Base-by-base conservation (phyloP, 2,113 vertebrate species). In the Corythaixoides concolor region DNA sequence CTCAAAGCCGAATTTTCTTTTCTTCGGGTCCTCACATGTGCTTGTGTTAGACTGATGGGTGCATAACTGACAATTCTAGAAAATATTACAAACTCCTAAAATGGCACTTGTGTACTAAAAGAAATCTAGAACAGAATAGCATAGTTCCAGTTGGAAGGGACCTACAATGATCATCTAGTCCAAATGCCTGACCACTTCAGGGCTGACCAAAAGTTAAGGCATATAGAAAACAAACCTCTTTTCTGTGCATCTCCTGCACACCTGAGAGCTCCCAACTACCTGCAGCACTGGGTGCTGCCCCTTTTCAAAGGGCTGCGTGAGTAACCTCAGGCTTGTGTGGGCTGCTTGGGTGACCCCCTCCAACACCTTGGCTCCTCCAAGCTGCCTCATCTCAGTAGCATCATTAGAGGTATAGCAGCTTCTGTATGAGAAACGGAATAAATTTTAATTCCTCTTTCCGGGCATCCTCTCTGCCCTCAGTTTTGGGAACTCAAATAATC, bases 241-340 rank as follows among this genome's bases (percentile, higher is more conserved):
- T 12, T 66, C 39, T n/a, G 64, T n/a, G n/a, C n/a, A 15, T 33
- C 1, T 0, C 50, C 60, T 35, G 69, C 58, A 59, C 32, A 15
- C 9, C 45, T 3, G 23, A 73, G 68, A 60, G 55, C 39, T 74
- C 45, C 58, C 52, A 7, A 7, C 30, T 16, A 2, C 2, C 39
- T 5, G 7, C 23, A 22, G 12, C n/a, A 18, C 10, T 3, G 0
- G 28, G 21, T 22, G 15, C 68, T 23, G 27, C 13, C 41, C 80
- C 55, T 52, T 30, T 35, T 9, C 32, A 23, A 12, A 16, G 62
- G 24, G 41, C 64, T 49, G 17, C 15, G 3, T 2, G 12, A 24
- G 32, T 22, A 26, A 14, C 33, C 39, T 63, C 17, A 1, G 32
- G 20, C 22, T 33, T 4, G 2, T 2, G 8, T 5, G 63, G 3